These are phyloP conservation scores for Suncus etruscus DNA, from an alignment of 2,113 vertebrate genomes.

Conservation along the genomic window DNA sequence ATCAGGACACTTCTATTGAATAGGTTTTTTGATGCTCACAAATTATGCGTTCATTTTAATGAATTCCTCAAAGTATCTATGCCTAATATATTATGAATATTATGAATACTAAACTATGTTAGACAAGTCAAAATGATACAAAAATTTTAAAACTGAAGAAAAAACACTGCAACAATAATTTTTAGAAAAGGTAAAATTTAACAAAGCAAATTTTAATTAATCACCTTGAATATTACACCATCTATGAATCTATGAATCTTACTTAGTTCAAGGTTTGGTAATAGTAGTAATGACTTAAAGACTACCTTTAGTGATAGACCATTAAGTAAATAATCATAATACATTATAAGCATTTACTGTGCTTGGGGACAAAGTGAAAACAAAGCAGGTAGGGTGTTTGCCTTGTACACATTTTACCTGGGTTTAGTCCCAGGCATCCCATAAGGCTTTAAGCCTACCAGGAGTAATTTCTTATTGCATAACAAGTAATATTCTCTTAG, in stretches of 20 bases:
- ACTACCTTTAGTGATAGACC: not conserved
- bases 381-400: too few species aligned
- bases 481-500: too few species aligned
- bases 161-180: not conserved
- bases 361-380: too few species aligned
- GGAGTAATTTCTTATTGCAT: too few species aligned
- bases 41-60: not conserved
- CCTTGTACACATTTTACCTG: too few species aligned
- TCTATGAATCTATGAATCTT: not conserved
- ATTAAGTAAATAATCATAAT: constrained; percentile 1
- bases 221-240: not conserved
- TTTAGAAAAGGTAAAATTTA: not conserved
- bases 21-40: not conserved
- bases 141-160: not conserved
- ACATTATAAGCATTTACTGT: too few species aligned
- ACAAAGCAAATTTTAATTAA: not conserved
- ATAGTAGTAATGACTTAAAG: not conserved
- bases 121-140: not conserved
- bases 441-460: too few species aligned
- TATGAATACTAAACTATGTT: constrained; percentile 7
- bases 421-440: too few species aligned
- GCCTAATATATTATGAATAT: not conserved
- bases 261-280: not conserved
- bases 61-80: constrained; percentile 2
- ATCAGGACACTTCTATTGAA: not conserved